Base-by-base conservation (phyloP, 1,140 invertebrate genomes). In the Myzus persicae region DNA sequence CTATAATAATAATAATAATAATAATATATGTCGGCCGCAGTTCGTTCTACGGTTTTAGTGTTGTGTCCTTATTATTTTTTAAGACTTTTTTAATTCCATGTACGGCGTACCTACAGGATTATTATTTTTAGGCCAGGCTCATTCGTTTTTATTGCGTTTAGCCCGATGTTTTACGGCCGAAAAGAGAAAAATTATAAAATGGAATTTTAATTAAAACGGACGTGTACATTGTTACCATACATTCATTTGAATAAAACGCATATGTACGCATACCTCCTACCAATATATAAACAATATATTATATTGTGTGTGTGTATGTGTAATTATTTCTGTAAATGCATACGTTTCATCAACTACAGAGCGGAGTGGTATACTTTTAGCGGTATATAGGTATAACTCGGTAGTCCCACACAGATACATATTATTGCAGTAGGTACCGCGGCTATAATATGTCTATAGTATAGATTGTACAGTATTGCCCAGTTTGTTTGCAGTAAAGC, bases 1-100 rank as follows among this genome's bases (percentile, higher is more conserved):
- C 59, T n/a, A 67, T 67, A 67, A 67, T 67, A 67, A 76, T 76
- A n/a, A 76, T n/a, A 67, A n/a, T n/a, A n/a, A n/a, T n/a, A n/a
- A n/a, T n/a, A n/a, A n/a, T 67, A 59, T 31, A 14, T n/a, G 59
- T 67, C 59, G 9, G 31, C 4, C 31, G 59, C 26, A 67, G 31
- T 67, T 67, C 59, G 59, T n/a, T 76, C 4, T n/a, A 76, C 59
- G 59, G n/a, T 76, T 76, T 76, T 76, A 76, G 59, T n/a, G 14
- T 76, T 76, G 36, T 76, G 31, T 18, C 59, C 31, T 76, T 76
- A 76, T 76, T 76, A 76, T 76, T n/a, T n/a, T 76, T 76, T 76
- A 76, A 76, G 59, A 76, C 59, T 76, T n/a, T 67, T n/a, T 76
- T n/a, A 76, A 76, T 76, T n/a, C 59, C n/a, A 14, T n/a, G 31